Base-by-base conservation (phyloP, 2,113 vertebrate species). In the Hippocampus guttulatus region DNA sequence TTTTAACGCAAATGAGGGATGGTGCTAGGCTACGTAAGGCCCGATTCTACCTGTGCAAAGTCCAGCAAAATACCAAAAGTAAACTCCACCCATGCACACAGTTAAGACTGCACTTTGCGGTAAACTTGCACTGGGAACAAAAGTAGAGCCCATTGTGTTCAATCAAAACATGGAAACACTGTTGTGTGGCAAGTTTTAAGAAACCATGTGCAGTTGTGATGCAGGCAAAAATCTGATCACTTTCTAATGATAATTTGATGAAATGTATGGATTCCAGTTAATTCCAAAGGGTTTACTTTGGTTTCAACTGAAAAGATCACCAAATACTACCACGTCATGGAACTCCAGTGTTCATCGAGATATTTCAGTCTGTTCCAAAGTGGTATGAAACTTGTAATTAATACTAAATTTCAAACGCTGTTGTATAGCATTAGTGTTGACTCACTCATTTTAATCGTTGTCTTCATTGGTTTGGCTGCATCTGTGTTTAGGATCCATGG, bases 401-500 rank as follows among this genome's bases (percentile, higher is more conserved):
- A 51, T 51, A 20, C 6, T 10, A 10, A n/a, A 3, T 11, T 23
- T 1, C 23, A 11, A 55, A 23, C 23, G 3, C 23, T 55, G 23
- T 55, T 9, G 23, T 23, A 67, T 25, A 33, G 27, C n/a, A n/a
- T 21, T 52, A 54, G 27, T 7, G 14, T 16, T 52, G 45, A 25
- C 30, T 64, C 51, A 71, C 69, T 52, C 38, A 38, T 20, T 64
- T 18, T 71, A 64, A 63, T 52, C 25, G 60, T 49, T 20, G 15
- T 40, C 20, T 33, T 52, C n/a, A 40, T 33, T 52, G 47, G 27
- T 63, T 52, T 64, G 8, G n/a, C 3, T 30, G 20, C 5, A 12
- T 52, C 60, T 16, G 21, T 38, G 21, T 62, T 64, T 9, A 33
- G 23, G 74, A 95, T 93, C 94, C 94, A 95, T 0, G 84, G 68